phyloP scores from a whole-genome alignment of 1,140 invertebrate genomes.

The Euglossa dilemma region DNA sequence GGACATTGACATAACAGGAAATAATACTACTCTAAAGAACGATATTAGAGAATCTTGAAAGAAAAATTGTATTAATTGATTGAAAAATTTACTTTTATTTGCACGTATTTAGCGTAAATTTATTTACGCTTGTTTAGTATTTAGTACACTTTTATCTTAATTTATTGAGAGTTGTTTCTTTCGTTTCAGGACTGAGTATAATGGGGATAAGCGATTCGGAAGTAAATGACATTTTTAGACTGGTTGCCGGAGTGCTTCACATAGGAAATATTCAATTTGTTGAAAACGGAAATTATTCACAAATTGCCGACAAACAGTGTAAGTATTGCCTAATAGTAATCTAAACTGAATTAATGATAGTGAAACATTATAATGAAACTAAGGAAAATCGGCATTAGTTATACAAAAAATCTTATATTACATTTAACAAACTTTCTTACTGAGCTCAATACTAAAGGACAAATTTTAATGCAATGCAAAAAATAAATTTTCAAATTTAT shows the following conservation, averaged over 20 bases:
- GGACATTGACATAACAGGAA: too few species aligned
- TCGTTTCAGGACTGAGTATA: conserved; percentile 86
- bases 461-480: too few species aligned
- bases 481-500: too few species aligned
- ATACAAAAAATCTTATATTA: too few species aligned
- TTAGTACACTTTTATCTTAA: neutral
- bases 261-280: conserved; percentile 88
- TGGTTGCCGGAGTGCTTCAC: conserved; percentile 88
- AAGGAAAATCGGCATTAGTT: neutral
- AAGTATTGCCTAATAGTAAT: conserved; percentile 71
- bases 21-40: too few species aligned
- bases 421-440: too few species aligned
- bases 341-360: neutral
- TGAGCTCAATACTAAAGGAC: too few species aligned
- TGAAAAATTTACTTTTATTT: too few species aligned
- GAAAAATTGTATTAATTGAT: too few species aligned
- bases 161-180: conserved; percentile 30
- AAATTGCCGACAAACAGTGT: conserved; percentile 85
- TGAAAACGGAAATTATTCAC: conserved; percentile 86
- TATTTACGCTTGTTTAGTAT: neutral
- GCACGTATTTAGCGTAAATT: too few species aligned
- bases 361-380: neutral
- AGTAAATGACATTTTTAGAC: conserved; percentile 84
- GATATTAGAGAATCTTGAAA: too few species aligned
- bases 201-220: conserved; percentile 85